phyloP scores from a whole-genome alignment of 2,888 invertebrate genomes.

The Euphydryas editha region DNA sequence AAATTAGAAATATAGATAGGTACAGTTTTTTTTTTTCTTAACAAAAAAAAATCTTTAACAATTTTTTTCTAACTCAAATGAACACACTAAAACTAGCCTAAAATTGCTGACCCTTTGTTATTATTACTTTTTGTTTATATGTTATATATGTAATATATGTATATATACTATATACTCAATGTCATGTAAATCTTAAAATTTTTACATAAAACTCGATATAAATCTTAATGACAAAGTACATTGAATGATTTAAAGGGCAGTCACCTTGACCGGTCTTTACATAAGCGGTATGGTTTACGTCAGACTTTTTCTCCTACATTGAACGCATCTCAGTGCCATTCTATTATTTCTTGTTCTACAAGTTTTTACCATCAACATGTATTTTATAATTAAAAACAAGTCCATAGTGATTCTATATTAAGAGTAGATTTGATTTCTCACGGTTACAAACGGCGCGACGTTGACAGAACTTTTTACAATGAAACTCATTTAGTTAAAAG shows the following conservation, averaged over 20 bases:
- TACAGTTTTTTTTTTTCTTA: no score
- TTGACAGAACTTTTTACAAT: slow-evolving; percentile 3
- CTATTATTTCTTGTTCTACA: slow-evolving; percentile 32
- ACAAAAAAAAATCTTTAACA: no score
- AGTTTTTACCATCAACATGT: slow-evolving; percentile 32
- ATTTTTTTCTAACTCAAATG: no score
- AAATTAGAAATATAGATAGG: not conserved
- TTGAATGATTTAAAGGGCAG: slow-evolving; percentile 34
- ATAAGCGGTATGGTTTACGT: slow-evolving; percentile 37
- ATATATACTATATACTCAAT: no score
- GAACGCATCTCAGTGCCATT: slow-evolving; percentile 29
- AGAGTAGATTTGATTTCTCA: slow-evolving; percentile 31
- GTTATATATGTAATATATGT: no score
- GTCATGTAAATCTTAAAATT: not conserved
- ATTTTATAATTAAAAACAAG: slow-evolving; percentile 40
- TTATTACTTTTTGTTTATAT: no score
- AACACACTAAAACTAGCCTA: no score
- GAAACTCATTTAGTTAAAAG: not conserved
- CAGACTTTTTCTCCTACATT: slow-evolving; percentile 28
- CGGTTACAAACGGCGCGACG: slow-evolving; percentile 10
- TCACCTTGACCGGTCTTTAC: slow-evolving; percentile 31
- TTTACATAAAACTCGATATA: slow-evolving; percentile 13
- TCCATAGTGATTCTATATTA: slow-evolving; percentile 29
- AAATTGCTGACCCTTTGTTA: no score
- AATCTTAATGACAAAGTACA: slow-evolving; percentile 23